These are phyloP conservation scores for Baryphthengus martii DNA, from an alignment of 2,113 vertebrate genomes.

Conservation along the genomic window DNA sequence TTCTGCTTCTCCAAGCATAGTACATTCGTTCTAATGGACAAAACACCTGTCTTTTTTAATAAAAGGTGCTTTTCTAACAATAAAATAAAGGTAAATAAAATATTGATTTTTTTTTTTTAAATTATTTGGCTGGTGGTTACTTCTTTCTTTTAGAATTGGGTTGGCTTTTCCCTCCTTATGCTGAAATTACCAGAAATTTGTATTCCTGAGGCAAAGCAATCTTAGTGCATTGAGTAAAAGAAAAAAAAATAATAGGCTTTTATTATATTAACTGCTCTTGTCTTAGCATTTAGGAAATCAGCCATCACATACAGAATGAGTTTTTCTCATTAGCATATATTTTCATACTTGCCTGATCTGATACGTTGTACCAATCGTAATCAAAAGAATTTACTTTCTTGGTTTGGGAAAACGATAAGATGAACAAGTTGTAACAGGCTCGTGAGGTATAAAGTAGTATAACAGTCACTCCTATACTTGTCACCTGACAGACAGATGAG, in stretches of 20 bases:
- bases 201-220: background rate
- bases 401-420: conserved; percentile 84
- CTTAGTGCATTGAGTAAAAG: background rate
- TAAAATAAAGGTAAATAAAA: background rate
- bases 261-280: background rate
- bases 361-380: conserved; percentile 99
- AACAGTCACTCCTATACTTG: conserved; percentile 85
- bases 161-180: background rate
- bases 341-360: conserved; percentile 88
- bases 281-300: background rate
- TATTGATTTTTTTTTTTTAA: accelerated
- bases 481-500: conserved; percentile 95
- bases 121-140: background rate
- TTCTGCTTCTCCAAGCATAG: background rate
- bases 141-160: background rate
- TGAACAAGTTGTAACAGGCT: conserved; percentile 95
- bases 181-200: background rate
- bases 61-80: background rate
- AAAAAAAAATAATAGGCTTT: background rate
- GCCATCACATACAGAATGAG: background rate
- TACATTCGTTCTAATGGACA: background rate
- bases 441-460: conserved; percentile 91
- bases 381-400: conserved; percentile 90
- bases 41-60: background rate
- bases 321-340: background rate